phyloP scores from a whole-genome alignment of 2,113 vertebrate genomes.

The Chrysemys picta region DNA sequence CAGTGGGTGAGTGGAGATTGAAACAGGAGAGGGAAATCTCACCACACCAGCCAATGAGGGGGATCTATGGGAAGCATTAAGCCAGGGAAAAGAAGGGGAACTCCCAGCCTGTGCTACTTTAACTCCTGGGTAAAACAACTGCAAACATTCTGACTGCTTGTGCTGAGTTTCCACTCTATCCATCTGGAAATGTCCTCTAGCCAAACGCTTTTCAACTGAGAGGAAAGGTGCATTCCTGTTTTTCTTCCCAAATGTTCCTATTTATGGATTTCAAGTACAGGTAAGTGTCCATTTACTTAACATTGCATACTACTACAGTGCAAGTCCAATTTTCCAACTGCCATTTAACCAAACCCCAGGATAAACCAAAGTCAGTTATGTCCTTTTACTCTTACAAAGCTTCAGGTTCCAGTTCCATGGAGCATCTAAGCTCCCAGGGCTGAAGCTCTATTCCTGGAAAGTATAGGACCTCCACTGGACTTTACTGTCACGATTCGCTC shows the following conservation, averaged over 20 bases:
- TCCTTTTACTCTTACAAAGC: neutral
- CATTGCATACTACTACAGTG: neutral
- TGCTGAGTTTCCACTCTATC: neutral
- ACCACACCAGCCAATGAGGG: neutral
- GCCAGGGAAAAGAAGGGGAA: conserved; percentile 1
- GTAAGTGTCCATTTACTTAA: neutral
- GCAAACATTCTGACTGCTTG: neutral
- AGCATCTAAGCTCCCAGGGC: neutral
- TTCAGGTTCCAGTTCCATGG: neutral
- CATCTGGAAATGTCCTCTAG: neutral
- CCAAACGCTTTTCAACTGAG: neutral
- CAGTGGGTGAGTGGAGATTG: conserved; percentile 32
- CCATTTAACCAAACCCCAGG: neutral
- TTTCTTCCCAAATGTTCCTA: neutral
- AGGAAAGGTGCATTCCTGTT: neutral
- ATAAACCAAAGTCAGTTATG: neutral
- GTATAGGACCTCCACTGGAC: neutral
- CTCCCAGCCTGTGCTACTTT: neutral
- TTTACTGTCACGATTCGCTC: neutral
- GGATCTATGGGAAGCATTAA: neutral
- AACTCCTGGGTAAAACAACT: neutral
- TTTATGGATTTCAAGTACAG: neutral
- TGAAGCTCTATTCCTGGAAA: neutral
- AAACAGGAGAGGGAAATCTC: conserved; percentile 27
- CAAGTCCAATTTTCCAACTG: neutral